Evolutionary conservation across 1,140 invertebrate genomes (phyloP).

Genomic region (Globodera rostochiensis): DNA sequence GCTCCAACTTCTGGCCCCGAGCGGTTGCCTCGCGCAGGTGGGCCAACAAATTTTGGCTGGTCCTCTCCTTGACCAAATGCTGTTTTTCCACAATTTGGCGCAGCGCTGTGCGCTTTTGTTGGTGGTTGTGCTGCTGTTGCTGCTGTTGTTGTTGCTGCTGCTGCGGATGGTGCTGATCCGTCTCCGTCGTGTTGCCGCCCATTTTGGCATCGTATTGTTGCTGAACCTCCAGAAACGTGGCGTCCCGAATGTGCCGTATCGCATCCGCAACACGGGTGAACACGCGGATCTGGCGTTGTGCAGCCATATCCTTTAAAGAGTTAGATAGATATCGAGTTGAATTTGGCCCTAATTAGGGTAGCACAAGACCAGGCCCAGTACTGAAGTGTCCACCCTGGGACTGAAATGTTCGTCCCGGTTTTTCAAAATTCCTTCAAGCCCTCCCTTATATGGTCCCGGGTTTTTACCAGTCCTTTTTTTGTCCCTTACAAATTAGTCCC

Average conservation of each 20-base stretch:
- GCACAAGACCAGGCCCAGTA: no score
- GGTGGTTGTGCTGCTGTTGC: slow-evolving; percentile 1
- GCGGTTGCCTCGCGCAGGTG: slow-evolving; percentile 20
- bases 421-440: no score
- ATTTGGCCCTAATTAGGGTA: no score
- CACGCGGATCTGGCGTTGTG: slow-evolving; percentile 59
- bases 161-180: no score
- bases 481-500: no score
- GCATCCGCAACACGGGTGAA: slow-evolving; percentile 58
- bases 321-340: no score
- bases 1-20: slow-evolving; percentile 6
- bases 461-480: no score
- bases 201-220: slow-evolving; percentile 19
- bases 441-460: no score
- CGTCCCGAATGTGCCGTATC: slow-evolving; percentile 47
- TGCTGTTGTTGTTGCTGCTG: neutral
- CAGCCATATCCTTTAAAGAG: slow-evolving; percentile 56
- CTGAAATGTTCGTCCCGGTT: no score
- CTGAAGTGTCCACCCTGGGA: no score
- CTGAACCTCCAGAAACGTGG: slow-evolving; percentile 12
- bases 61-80: slow-evolving; percentile 51
- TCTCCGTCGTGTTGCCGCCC: neutral
- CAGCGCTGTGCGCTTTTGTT: slow-evolving; percentile 26
- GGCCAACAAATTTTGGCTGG: slow-evolving; percentile 29
- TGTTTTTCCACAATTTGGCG: slow-evolving; percentile 51